Conservation (phyloP, 1,140 invertebrate genomes). For the Gerris buenoi region DNA sequence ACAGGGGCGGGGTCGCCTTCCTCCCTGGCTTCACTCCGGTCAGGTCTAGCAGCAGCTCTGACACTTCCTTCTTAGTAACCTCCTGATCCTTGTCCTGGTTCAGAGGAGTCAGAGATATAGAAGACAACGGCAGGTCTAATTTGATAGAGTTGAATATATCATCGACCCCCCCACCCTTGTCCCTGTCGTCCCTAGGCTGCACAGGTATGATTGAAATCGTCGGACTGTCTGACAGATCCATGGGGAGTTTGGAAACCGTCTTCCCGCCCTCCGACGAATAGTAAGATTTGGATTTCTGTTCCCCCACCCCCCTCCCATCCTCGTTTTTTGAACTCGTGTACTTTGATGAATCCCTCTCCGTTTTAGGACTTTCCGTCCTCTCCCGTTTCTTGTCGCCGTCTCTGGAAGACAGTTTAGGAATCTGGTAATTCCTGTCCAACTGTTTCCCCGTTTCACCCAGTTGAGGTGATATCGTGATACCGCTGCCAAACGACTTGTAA, state of each 20-base stretch:
- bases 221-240: conserved; percentile 4
- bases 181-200: background rate
- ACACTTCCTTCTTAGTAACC: conserved; percentile 30
- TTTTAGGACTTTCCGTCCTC: conserved; percentile 4
- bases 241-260: background rate
- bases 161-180: conserved; percentile 1
- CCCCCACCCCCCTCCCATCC: conserved; percentile 6
- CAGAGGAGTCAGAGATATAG: conserved; percentile 12
- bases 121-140: conserved; percentile 20
- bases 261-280: background rate
- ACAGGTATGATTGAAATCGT: conserved; percentile 14
- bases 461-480: conserved; percentile 35
- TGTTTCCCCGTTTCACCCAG: conserved; percentile 61
- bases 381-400: conserved; percentile 11
- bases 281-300: conserved; percentile 7
- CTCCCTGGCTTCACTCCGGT: conserved; percentile 34
- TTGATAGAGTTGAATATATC: conserved; percentile 21
- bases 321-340: conserved; percentile 12
- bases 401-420: conserved; percentile 57
- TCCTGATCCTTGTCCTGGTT: background rate
- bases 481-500: conserved; percentile 37
- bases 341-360: conserved; percentile 4
- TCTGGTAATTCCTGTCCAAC: conserved; percentile 70
- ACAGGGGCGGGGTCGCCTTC: conserved; percentile 36
- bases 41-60: conserved; percentile 46